Base-by-base conservation (phyloP, 2,888 invertebrate genomes). In the Stenichneumon culpator region DNA sequence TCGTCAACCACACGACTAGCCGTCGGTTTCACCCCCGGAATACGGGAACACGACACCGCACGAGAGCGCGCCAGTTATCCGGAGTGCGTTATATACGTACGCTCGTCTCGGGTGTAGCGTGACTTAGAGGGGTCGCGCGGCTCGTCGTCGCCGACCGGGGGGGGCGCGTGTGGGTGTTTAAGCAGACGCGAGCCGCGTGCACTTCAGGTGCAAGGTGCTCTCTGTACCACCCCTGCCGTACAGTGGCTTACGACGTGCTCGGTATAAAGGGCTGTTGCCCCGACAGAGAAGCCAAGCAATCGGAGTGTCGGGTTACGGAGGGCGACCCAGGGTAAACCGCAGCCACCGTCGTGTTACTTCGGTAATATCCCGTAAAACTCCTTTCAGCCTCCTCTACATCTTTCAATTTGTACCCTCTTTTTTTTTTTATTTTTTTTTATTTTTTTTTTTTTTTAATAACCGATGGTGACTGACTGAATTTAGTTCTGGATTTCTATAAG, bases 281-380 rank as follows among this genome's bases (percentile, higher is more conserved):
- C 92, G 93, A 93, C 93, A 91, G 93, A 91, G 94, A 94, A 94
- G 94, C 94, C 94, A 92, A 92, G 90, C 88, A 94, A 93, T 86
- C 89, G 91, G 90, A 92, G 92, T 91, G 91, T 93, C 92, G 91
- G 92, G 92, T 93, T 93, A 92, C 92, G 70, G 84, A 86, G 89
- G 90, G 88, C 90, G 93, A 93, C 92, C 91, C 86, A 82, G 90
- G 92, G 90, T 91, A 91, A 77, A 93, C 93, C 93, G 89, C 93
- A 90, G 90, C 69, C 82, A 81, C 73, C 80, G 65, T 72, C 54
- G 68, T 63, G 68, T 70, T 19, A 86, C 80, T 70, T 74, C 68
- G 84, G 79, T 77, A 67, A 78, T 83, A 69, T 69, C 60, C 32
- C 79, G 73, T 69, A 39, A 60, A 69, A 60, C 39, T 52, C 14